These are phyloP conservation scores for Cyrtorhinus lividipennis DNA, from an alignment of 1,140 invertebrate genomes.

Conservation along the genomic window DNA sequence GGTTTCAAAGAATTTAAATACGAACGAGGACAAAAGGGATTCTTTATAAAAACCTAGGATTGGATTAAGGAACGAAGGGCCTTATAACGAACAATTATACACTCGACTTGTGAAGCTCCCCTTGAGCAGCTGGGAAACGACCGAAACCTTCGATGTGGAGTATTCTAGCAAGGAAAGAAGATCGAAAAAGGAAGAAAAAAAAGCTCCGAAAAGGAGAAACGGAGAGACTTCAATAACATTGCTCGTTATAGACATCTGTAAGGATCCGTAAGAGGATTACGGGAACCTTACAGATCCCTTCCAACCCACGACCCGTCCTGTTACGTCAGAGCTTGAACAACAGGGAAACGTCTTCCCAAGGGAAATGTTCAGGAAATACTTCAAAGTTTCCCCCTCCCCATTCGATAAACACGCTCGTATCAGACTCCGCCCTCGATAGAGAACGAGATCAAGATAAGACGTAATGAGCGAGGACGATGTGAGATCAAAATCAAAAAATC, in stretches of 20 bases:
- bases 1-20: slow-evolving; percentile 12
- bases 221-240: slow-evolving; percentile 4
- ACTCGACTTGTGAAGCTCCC: slow-evolving; percentile 9
- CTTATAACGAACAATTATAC: slow-evolving; percentile 15
- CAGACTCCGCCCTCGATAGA: no score
- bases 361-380: slow-evolving; percentile 16
- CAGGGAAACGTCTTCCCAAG: slow-evolving; percentile 5
- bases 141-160: no score
- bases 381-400: slow-evolving; percentile 9
- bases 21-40: slow-evolving; percentile 6
- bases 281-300: not conserved
- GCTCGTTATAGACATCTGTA: slow-evolving; percentile 17
- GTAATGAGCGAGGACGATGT: no score
- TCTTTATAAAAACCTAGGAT: not conserved
- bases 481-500: no score
- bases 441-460: no score
- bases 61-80: slow-evolving; percentile 9
- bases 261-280: slow-evolving; percentile 13
- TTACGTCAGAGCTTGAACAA: not conserved
- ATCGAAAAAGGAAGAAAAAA: not conserved
- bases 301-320: not conserved
- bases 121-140: not conserved
- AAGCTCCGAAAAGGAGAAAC: not conserved
- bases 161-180: not conserved
- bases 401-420: no score